Conservation (phyloP, 2,113 vertebrate genomes). For the Melanostigma gelatinosum region DNA sequence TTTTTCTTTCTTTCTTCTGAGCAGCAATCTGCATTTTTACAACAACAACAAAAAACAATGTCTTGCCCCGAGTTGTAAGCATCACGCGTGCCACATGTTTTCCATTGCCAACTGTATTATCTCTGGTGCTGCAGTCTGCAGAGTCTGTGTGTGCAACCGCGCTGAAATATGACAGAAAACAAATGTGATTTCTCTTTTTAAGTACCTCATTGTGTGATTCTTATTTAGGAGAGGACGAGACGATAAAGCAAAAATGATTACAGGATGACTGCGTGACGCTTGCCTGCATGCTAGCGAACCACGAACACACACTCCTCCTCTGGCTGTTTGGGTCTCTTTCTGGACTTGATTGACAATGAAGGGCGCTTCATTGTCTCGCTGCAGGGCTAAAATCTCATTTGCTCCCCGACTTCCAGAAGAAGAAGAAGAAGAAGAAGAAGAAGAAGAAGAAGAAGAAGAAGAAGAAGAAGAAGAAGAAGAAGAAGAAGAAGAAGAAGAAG, state of each 20-base stretch:
- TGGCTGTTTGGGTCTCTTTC: neutral
- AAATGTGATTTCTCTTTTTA: neutral
- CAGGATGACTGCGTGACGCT: neutral
- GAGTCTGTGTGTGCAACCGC: constrained; percentile 1
- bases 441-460: constrained; percentile 12
- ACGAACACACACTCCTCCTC: too few species aligned
- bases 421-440: constrained; percentile 6
- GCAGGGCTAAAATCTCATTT: constrained; percentile 14
- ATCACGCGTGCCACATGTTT: constrained; percentile 21
- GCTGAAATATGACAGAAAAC: constrained; percentile 7
- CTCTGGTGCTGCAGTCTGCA: constrained; percentile 14
- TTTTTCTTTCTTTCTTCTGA: constrained; percentile 35
- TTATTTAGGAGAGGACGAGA: neutral
- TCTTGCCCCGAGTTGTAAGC: constrained; percentile 35
- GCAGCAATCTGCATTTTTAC: constrained; percentile 43
- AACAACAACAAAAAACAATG: constrained; percentile 10
- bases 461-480: constrained; percentile 10
- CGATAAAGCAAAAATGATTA: neutral
- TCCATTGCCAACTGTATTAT: constrained; percentile 25
- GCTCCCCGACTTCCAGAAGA: constrained; percentile 4
- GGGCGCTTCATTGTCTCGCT: constrained; percentile 12
- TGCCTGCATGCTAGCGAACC: too few species aligned
- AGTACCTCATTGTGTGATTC: too few species aligned
- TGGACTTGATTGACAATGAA: neutral
- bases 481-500: constrained; percentile 17